Evolutionary conservation across 2,888 invertebrate species (phyloP).

Genomic region (Spialia ferax): DNA sequence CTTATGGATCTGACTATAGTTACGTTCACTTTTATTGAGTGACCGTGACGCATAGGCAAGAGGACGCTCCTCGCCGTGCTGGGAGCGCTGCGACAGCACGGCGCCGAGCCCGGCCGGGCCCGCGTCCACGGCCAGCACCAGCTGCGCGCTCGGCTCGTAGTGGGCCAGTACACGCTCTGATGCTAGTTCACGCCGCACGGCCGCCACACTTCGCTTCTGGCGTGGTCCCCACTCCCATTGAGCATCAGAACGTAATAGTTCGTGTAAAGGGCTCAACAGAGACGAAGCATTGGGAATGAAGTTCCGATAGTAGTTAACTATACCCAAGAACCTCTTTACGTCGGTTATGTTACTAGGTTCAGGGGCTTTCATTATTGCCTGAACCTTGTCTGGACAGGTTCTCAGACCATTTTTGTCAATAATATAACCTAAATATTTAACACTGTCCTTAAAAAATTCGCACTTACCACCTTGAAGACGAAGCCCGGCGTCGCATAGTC

Average conservation of each 20-base stretch:
- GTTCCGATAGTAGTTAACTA: slow-evolving; percentile 50
- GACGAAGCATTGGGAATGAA: slow-evolving; percentile 49
- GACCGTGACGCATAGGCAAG: slow-evolving; percentile 26
- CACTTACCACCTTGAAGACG: slow-evolving; percentile 17
- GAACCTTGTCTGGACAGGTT: slow-evolving; percentile 14
- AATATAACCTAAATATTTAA: slow-evolving; percentile 15
- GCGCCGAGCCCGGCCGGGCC: slow-evolving; percentile 21
- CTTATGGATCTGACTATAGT: slow-evolving; percentile 47
- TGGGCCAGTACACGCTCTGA: slow-evolving; percentile 38
- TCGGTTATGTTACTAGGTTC: slow-evolving; percentile 42
- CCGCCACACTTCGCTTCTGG: neutral
- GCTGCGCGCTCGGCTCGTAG: slow-evolving; percentile 38
- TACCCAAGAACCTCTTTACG: slow-evolving; percentile 47
- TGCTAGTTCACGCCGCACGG: slow-evolving; percentile 21
- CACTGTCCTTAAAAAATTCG: slow-evolving; percentile 10
- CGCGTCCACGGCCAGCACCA: neutral
- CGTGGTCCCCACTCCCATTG: neutral
- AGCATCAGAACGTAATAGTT: slow-evolving; percentile 17
- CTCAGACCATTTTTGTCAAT: slow-evolving; percentile 3
- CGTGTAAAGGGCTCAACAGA: slow-evolving; percentile 44
- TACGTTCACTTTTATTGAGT: slow-evolving; percentile 34
- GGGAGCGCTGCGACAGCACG: slow-evolving; percentile 38
- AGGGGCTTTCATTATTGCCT: slow-evolving; percentile 4
- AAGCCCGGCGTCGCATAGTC: slow-evolving; percentile 8
- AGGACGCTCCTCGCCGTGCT: slow-evolving; percentile 2